phyloP scores from a whole-genome alignment of 2,113 vertebrate species.

The chimpanzee (Pan troglodytes) region NHGRI_mPanTro3-v2.1_pri NC_086015.1:37582001-37582500 shows the following conservation, averaged over 20 bases:
- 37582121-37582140: no score
- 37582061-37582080: no score
- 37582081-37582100: no score
- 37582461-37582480: background rate
- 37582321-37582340: background rate
- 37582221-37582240: background rate
- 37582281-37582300: background rate
- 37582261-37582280: background rate
- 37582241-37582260: background rate
- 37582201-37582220: background rate
- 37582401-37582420: background rate
- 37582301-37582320: background rate
- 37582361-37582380: background rate
- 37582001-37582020: background rate
- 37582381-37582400: background rate
- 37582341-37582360: constrained; percentile 3
- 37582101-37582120: no score
- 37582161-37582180: no score
- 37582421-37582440: background rate
- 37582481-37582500: background rate
- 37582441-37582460: background rate
- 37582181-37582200: background rate
- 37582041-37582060: background rate
- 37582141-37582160: no score
- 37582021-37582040: background rate